Conservation (phyloP, 2,797 vertebrate species). For the Ceryle rudis region DNA sequence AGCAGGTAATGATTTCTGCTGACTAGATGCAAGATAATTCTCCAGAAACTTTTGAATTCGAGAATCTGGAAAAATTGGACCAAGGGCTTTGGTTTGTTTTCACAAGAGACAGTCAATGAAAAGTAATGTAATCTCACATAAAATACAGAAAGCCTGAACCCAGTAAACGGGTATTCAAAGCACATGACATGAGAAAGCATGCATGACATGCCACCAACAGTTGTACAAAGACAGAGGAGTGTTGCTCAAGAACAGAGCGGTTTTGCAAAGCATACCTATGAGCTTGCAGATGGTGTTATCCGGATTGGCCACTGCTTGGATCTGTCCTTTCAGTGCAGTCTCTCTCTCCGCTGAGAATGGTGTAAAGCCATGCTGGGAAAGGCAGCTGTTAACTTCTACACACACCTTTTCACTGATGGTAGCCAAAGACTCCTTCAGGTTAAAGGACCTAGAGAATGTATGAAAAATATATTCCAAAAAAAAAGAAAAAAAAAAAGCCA, state of each 20-base stretch:
- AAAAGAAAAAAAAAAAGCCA: too few species aligned
- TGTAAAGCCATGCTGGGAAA: conserved; percentile 86
- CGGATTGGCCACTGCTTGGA: conserved; percentile 81
- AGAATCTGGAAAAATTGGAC: conserved; percentile 80
- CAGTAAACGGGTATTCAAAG: neutral
- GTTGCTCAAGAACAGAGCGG: neutral
- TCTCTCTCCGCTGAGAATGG: conserved; percentile 81
- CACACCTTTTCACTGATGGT: conserved; percentile 89
- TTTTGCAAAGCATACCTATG: conserved; percentile 83
- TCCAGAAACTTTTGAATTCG: conserved; percentile 90
- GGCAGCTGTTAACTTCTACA: conserved; percentile 85
- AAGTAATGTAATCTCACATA: rapidly evolving
- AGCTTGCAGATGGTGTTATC: conserved; percentile 90
- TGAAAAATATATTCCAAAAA: too few species aligned
- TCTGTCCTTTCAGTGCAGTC: conserved; percentile 88
- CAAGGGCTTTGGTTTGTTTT: neutral
- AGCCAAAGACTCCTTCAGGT: conserved; percentile 83
- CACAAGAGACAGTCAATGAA: neutral
- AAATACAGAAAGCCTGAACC: neutral
- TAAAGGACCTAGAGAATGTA: conserved; percentile 82
- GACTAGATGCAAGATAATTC: conserved; percentile 84
- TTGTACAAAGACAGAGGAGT: rapidly evolving
- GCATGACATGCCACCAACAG: neutral
- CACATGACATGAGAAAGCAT: neutral
- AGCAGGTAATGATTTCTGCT: conserved; percentile 81